Base-by-base conservation (phyloP, 2,888 invertebrate species). In the Serrognathus titanus region DNA sequence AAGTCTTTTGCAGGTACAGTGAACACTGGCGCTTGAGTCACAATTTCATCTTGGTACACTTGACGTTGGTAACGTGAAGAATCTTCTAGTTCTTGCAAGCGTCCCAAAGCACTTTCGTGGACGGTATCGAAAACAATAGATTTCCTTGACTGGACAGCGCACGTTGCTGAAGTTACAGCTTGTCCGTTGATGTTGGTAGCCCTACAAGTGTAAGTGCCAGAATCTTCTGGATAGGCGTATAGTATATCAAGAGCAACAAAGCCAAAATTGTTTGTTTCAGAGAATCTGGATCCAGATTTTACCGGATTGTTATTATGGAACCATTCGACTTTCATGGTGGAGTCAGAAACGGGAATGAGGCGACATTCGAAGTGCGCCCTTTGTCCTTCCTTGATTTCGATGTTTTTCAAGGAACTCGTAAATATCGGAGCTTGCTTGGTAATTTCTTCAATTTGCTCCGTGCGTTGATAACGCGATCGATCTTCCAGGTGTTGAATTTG, bases 241-340 rank as follows among this genome's bases (percentile, higher is more conserved):
- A 96, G 86, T 66, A 99, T 96, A 73, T 99, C 98, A 56, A 99
- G 81, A 20, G 97, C 94, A 10, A 97, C 97, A 75, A 95, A 98
- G 43, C 98, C 98, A 75, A 99, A 98, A 78, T 94, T 97, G 72
- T 96, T 93, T 7, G 94, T 94, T 78, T 97, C 94, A 9, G 93
- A 92, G 76, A 97, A 98, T 68, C 98, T 86, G 6, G 96, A 95
- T 41, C 97, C 96, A 61, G 93, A 92, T 77, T 94, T 94, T 0
- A 96, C 82, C 0, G 94, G 92, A 64, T 85, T 83, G 69, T 92
- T 93, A 72, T 97, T 95, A 71, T 94, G 92, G 80, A 91, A 94
- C 96, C 97, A 97, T 78, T 95, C 94, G 0, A 97, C 94, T 75
- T 90, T 92, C 89, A 97, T 88, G 2, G 92, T 91, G 1, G 92